Conservation (phyloP, 1,140 invertebrate species). For the Octopus sinensis region DNA sequence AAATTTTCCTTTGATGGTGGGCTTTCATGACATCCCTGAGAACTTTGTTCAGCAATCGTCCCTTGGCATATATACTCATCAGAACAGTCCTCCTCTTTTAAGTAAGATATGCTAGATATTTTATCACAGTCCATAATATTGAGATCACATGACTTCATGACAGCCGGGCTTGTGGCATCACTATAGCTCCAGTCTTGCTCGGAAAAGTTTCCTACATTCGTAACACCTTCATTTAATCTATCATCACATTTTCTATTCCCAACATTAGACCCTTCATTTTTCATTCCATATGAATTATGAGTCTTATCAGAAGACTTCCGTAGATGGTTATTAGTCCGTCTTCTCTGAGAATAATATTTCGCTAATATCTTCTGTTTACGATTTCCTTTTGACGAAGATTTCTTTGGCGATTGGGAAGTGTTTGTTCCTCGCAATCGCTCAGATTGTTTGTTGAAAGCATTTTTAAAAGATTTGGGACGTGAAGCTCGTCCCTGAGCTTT, state of each 20-base stretch:
- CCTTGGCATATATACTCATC: background rate
- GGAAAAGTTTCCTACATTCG: background rate
- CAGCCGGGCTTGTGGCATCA: background rate
- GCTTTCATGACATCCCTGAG: constrained; percentile 4
- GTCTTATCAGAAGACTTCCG: constrained; percentile 8
- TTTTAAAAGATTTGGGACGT: constrained; percentile 25
- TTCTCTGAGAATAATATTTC: constrained; percentile 7
- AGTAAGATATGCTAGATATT: constrained; percentile 6
- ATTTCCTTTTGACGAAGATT: background rate
- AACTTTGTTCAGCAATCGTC: background rate
- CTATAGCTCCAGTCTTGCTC: background rate
- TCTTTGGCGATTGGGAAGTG: background rate
- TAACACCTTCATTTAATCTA: background rate
- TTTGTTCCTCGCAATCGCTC: background rate
- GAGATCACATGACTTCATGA: background rate
- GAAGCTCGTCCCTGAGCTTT: constrained; percentile 34
- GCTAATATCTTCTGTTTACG: constrained; percentile 11
- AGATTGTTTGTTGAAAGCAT: constrained; percentile 16
- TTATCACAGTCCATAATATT: constrained; percentile 3
- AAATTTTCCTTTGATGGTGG: background rate
- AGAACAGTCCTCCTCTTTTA: background rate
- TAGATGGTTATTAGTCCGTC: background rate
- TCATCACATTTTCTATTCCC: background rate
- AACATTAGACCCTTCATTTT: background rate
- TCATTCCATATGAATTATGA: background rate